A percentile compares a stretch with the other conserved stretches of the same genome.
Conservation (phyloP, 2,113 vertebrate genomes). For the Callospermophilus lateralis region DNA sequence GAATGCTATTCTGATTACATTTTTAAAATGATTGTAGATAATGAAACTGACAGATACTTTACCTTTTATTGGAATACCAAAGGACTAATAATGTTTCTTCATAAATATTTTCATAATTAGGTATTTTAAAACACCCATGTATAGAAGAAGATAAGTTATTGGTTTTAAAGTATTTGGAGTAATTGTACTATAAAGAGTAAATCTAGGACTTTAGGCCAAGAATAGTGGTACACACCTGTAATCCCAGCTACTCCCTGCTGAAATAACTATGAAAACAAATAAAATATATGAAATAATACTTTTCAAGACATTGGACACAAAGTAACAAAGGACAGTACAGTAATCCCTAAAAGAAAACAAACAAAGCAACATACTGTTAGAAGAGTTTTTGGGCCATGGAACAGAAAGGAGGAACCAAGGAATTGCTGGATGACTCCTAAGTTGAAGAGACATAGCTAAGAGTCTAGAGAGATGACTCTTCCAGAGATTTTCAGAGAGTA, state of each 20-base stretch:
- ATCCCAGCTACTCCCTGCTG: background rate
- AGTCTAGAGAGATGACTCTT: background rate
- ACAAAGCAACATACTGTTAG: background rate
- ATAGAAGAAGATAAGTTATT: background rate
- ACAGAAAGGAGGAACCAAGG: background rate
- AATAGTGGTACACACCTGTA: too few relatives aligned
- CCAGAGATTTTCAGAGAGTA: background rate
- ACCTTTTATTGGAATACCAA: slow-evolving; percentile 36
- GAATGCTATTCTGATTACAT: background rate
- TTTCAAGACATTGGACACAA: background rate
- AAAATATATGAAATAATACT: background rate
- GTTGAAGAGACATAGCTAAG: background rate
- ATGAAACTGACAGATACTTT: background rate
- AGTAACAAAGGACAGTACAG: background rate
- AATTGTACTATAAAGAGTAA: background rate
- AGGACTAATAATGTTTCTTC: background rate
- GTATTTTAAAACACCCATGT: background rate
- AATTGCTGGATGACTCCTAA: background rate
- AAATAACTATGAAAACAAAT: slow-evolving; percentile 40
- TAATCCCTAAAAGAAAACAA: background rate
- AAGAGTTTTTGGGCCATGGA: background rate
- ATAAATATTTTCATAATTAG: background rate
- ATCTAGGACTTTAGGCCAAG: too few relatives aligned
- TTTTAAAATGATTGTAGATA: background rate
- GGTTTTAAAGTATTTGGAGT: background rate